Evolutionary conservation across 2,888 invertebrate genomes (phyloP), one percentile per base, ranked within the genome.

Genomic region (Doris montereyensis): DNA sequence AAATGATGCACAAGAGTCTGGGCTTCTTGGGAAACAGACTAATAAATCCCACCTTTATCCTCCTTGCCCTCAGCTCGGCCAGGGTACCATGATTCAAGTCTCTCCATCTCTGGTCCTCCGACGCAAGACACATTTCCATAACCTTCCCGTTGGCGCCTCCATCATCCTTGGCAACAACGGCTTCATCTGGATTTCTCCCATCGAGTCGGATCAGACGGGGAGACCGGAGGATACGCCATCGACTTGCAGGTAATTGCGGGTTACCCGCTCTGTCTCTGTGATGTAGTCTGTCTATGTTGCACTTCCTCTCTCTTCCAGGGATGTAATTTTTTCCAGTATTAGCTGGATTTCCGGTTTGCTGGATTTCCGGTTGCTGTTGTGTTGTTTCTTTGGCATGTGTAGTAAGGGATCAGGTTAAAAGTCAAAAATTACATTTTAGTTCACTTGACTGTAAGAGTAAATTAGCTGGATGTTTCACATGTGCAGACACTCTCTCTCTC

Each of bases 141-240:
- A 96, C 91, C 92, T 99, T 77, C 95, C 96, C 0, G 96, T 96
- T 90, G 98, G 98, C 0, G 96, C 96, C 0, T 96, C 96, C 81
- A 93, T 99, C 28, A 97, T 99, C 81, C 93, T 99, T 30, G 99
- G 99, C 5, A 97, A 97, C 90, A 98, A 99, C 91, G 99, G 99
- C 0, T 97, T 95, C 87, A 95, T 99, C 82, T 99, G 98, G 97
- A 95, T 99, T 79, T 95, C 95, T 79, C 95, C 97, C 0, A 91
- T 91, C 21, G 92, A 93, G 4, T 92, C 93, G 67, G 94, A 94
- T 75, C 94, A 94, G 34, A 85, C 88, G 89, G 88, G 58, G 86
- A 89, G 68, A 89, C 90, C 1, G 92, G 92, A 24, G 96, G 96
- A 24, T 96, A 96, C 88, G 94, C 94, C 0, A 95, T 96, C 88